Evolutionary conservation across 2,888 invertebrate species (phyloP), one percentile per base, ranked within the genome.

Genomic region (Amitus sp.): DNA sequence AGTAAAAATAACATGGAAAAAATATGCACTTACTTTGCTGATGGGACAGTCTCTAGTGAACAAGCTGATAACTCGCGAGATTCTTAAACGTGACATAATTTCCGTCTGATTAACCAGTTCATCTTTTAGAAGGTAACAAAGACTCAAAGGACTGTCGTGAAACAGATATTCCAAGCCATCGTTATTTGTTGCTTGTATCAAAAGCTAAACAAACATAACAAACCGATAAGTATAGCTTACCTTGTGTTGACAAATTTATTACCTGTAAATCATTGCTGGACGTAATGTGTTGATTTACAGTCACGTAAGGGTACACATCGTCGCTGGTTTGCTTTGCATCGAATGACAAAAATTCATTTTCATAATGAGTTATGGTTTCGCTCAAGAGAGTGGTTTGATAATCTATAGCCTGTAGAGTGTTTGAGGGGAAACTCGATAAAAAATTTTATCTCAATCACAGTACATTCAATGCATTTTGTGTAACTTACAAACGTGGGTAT

Each of bases 231-330:
- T 64, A 60, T 50, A 64, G 56, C 52, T 46, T 55, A 52, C 59
- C 49, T 42, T 46, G 59, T 60, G 50, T 56, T 59, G 55, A 59
- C 55, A 59, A 50, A 47, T 62, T 59, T 59, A 62, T 62, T 55
- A 68, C 67, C 60, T 68, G 66, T 19, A 69, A 52, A 54, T 70
- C 62, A 47, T 68, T 47, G 56, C 64, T 54, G 17, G 58, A 54
- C 13, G 66, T 67, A 37, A 70, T 59, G 23, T 46, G 20, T 12
- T 69, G 54, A 47, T 63, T 65, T 19, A 70, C 42, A 28, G 45
- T 57, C 51, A 70, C 17, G 49, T 68, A 67, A 47, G 68, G 62
- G 47, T 57, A 61, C 39, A 60, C 66, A 47, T 70, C 63, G 52
- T 66, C 62, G 19, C 65, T 62, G 19, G 33, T 62, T 40, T 48